Conservation (phyloP, 2,113 vertebrate species). For the Oryzias woworae region DNA sequence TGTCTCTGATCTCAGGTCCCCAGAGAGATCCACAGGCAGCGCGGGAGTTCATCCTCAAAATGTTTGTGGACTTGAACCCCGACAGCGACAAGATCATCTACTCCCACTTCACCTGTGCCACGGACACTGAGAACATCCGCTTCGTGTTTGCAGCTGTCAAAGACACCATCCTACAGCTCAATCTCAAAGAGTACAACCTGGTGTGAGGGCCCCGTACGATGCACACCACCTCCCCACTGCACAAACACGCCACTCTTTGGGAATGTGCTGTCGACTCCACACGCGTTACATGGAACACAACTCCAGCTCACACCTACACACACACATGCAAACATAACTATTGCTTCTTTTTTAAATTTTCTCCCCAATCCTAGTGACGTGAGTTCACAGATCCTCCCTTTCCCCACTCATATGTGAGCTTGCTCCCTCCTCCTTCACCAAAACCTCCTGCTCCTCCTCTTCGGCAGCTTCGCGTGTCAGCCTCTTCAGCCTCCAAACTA, state of each 20-base stretch:
- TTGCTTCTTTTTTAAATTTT: background rate
- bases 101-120: conserved; percentile 99
- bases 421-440: conserved; percentile 45
- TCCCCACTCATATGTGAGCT: conserved; percentile 10
- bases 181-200: conserved; percentile 99
- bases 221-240: conserved; percentile 57
- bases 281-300: conserved; percentile 57
- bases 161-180: conserved; percentile 99
- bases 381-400: conserved; percentile 39
- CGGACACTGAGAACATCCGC: conserved; percentile 99
- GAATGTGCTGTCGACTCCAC: conserved; percentile 58
- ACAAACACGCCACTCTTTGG: conserved; percentile 65
- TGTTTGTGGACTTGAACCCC: conserved; percentile 99
- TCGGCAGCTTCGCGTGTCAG: conserved; percentile 71
- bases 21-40: conserved; percentile 95
- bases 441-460: conserved; percentile 56
- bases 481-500: conserved; percentile 50
- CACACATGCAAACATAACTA: conserved; percentile 25
- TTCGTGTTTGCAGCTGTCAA: conserved; percentile 98
- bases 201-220: conserved; percentile 80
- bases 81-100: conserved; percentile 99
- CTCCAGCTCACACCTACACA: conserved; percentile 53
- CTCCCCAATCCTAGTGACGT: conserved; percentile 18
- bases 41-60: conserved; percentile 98
- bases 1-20: conserved; percentile 72